phyloP scores from a whole-genome alignment of 1,140 invertebrate genomes.

The Drosophila pseudoobscura region DNA sequence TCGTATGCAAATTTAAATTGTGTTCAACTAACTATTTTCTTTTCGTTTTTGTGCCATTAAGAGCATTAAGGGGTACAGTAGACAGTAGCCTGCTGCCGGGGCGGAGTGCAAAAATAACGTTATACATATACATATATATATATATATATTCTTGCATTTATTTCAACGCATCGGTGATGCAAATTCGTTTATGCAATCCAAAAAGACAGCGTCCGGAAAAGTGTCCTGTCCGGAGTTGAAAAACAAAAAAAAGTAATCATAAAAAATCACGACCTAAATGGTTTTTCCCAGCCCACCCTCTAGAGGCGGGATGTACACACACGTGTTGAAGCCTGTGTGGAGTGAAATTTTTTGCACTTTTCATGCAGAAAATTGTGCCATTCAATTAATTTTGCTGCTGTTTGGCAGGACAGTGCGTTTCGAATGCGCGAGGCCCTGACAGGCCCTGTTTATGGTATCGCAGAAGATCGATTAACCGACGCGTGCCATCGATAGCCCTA shows the following conservation, averaged over 20 bases:
- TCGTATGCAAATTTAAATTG: slow-evolving; percentile 42
- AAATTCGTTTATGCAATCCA: slow-evolving; percentile 56
- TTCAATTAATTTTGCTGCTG: slow-evolving; percentile 71
- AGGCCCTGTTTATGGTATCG: not conserved
- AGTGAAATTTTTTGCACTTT: slow-evolving; percentile 47
- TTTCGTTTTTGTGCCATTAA: slow-evolving; percentile 31
- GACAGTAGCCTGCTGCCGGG: not conserved
- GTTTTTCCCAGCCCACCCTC: not conserved
- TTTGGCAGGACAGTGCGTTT: slow-evolving; percentile 28
- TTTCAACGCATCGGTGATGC: slow-evolving; percentile 48
- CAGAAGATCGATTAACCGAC: too few species aligned
- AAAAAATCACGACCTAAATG: slow-evolving; percentile 55
- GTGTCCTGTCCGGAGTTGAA: slow-evolving; percentile 9
- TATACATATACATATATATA: slow-evolving; percentile 58
- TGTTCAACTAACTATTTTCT: slow-evolving; percentile 15
- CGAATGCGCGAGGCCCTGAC: slow-evolving; percentile 4
- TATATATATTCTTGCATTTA: slow-evolving; percentile 62
- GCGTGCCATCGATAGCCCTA: too few species aligned
- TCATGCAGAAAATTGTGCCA: slow-evolving; percentile 60
- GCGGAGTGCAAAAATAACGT: slow-evolving; percentile 41
- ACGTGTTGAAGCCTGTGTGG: slow-evolving; percentile 32
- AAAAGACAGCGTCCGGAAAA: slow-evolving; percentile 4
- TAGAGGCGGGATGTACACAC: slow-evolving; percentile 8
- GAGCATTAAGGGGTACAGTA: slow-evolving; percentile 26
- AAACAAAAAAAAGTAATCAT: slow-evolving; percentile 50